Evolutionary conservation across 2,113 vertebrate genomes (phyloP).

Genomic region (Boleophthalmus pectinirostris): DNA sequence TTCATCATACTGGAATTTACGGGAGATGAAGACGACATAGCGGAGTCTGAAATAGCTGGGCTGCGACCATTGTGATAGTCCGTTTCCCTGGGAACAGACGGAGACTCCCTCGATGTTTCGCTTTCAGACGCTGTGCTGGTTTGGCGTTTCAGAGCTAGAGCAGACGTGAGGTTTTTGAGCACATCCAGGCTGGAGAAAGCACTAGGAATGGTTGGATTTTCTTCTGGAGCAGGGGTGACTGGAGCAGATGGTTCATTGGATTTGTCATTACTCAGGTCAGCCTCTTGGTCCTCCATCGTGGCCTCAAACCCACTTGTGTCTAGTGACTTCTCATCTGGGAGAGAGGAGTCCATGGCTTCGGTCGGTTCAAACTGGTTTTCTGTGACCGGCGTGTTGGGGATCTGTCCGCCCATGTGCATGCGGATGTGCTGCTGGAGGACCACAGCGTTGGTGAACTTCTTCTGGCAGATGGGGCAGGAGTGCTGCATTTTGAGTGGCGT

Average conservation of each 20-base stretch:
- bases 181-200: conserved; percentile 79
- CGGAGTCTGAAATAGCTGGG: conserved; percentile 79
- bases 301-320: conserved; percentile 64
- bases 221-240: conserved; percentile 41
- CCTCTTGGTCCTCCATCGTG: conserved; percentile 75
- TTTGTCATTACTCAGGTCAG: conserved; percentile 73
- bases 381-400: conserved; percentile 88
- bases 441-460: conserved; percentile 97
- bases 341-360: conserved; percentile 68
- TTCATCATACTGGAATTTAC: conserved; percentile 80
- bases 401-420: conserved; percentile 98
- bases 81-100: conserved; percentile 74
- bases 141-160: conserved; percentile 84
- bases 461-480: conserved; percentile 97
- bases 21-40: conserved; percentile 78
- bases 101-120: conserved; percentile 84
- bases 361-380: conserved; percentile 79
- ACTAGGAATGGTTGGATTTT: conserved; percentile 55
- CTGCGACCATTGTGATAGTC: conserved; percentile 86
- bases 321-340: conserved; percentile 70
- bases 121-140: conserved; percentile 88
- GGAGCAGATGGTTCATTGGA: conserved; percentile 55
- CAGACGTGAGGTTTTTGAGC: conserved; percentile 79
- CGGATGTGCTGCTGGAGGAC: conserved; percentile 96
- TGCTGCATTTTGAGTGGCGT: conserved; percentile 91